Base-by-base conservation (phyloP, 1,140 invertebrate species). In the Alviniconcha marisindica region DNA sequence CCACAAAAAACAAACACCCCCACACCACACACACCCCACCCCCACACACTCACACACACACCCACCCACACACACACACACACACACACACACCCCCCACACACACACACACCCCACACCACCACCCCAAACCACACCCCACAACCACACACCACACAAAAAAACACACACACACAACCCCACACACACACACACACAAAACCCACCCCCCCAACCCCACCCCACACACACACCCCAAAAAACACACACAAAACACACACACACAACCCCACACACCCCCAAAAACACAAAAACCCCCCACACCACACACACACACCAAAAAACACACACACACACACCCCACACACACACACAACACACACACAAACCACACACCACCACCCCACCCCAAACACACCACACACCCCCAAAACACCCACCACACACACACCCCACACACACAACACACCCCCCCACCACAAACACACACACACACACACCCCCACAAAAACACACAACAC, bases 1-100 rank as follows among this genome's bases (percentile, higher is more conserved):
- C n/a, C n/a, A n/a, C n/a, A n/a, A n/a, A n/a, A n/a, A n/a, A n/a
- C 63, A 36, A n/a, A 69, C 63, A 69, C 63, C 31, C 63, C 31
- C 31, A 69, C 63, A 69, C 63, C 63, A 69, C 63, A 69, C 63
- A 69, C 63, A 69, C 63, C 31, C 31, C 63, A 69, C 63, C 31
- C 63, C 7, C 31, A 69, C 63, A 28, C 63, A 36, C 31, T 7
- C 63, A 69, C 63, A 69, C 63, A 69, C 63, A 33, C 63, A 28
- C 63, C 4, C 63, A 69, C 63, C 7, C 63, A 33, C 63, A 33
- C 63, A 36, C 63, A 18, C 63, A 36, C 63, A 69, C 63, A 36
- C 63, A 69, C 63, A 69, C 63, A 36, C 63, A 69, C 63, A 69
- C 63, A 36, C 63, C 31, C 63, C 63, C 31, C 63, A 69, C 63